Evolutionary conservation across 1,140 invertebrate genomes (phyloP), one percentile per base, ranked within the genome.

Genomic region (Branchinecta lynchi): DNA sequence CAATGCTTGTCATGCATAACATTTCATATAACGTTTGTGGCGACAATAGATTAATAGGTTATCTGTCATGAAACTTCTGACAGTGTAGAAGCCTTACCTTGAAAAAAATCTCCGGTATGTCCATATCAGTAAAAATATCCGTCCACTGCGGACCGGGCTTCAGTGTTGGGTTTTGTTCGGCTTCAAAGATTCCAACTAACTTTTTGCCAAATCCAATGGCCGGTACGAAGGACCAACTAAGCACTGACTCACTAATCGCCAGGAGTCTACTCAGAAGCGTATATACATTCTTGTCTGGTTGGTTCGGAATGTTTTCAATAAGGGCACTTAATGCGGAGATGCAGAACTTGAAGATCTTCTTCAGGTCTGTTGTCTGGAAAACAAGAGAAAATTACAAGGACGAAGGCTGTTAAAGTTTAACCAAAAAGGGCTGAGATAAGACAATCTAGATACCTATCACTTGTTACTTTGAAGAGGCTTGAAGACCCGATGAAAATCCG

Each of bases 21-120:
- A n/a, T n/a, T n/a, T n/a, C n/a, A n/a, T n/a, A n/a, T n/a, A n/a
- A n/a, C n/a, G n/a, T n/a, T n/a, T n/a, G n/a, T n/a, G n/a, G n/a
- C n/a, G n/a, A n/a, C n/a, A n/a, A n/a, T n/a, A n/a, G n/a, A n/a
- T n/a, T n/a, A n/a, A n/a, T n/a, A n/a, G n/a, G n/a, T n/a, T n/a
- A n/a, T n/a, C n/a, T n/a, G n/a, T n/a, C n/a, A n/a, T n/a, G n/a
- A n/a, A n/a, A n/a, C n/a, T n/a, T n/a, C n/a, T n/a, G n/a, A n/a
- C n/a, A n/a, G n/a, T n/a, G n/a, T n/a, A n/a, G n/a, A n/a, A n/a
- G 20, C 76, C 77, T 78, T 76, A 84, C 83, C 74, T 82, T 85
- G 76, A 92, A 93, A 78, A 93, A 89, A 45, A 93, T 76, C 60
- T 87, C 82, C 68, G 91, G 76, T 9, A 93, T 79, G 70, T 82